A percentile compares a stretch with the other conserved stretches of the same genome.
Evolutionary conservation across 2,888 invertebrate genomes (phyloP).

Genomic region (Pecten maximus): DNA sequence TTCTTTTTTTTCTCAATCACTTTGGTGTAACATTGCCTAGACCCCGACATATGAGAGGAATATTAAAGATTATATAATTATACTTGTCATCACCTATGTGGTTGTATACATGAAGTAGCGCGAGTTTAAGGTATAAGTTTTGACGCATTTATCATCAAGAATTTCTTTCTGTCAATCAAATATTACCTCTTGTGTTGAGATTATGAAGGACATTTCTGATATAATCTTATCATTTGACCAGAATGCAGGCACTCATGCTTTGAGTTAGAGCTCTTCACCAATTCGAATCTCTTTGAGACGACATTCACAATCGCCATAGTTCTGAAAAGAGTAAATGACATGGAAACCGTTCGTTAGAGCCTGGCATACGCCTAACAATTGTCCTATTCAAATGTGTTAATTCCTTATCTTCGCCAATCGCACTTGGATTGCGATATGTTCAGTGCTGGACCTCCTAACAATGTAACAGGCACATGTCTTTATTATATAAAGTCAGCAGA

Average conservation of each 20-base stretch:
- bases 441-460: background rate
- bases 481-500: background rate
- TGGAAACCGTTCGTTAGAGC: background rate
- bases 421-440: background rate
- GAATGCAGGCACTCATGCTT: background rate
- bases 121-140: too few relatives aligned
- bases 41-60: too few relatives aligned
- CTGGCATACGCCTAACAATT: background rate
- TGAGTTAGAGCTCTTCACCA: background rate
- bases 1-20: background rate
- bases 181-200: too few relatives aligned
- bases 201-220: background rate
- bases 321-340: background rate
- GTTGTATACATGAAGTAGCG: too few relatives aligned
- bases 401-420: background rate
- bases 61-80: too few relatives aligned
- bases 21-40: too few relatives aligned
- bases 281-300: background rate
- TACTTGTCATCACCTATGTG: too few relatives aligned
- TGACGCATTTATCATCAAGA: too few relatives aligned
- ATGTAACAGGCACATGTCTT: background rate
- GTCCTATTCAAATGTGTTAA: background rate
- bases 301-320: background rate
- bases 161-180: too few relatives aligned
- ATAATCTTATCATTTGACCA: background rate